Conservation (phyloP, 2,797 vertebrate genomes). For the Epinephelus malabaricus region DNA sequence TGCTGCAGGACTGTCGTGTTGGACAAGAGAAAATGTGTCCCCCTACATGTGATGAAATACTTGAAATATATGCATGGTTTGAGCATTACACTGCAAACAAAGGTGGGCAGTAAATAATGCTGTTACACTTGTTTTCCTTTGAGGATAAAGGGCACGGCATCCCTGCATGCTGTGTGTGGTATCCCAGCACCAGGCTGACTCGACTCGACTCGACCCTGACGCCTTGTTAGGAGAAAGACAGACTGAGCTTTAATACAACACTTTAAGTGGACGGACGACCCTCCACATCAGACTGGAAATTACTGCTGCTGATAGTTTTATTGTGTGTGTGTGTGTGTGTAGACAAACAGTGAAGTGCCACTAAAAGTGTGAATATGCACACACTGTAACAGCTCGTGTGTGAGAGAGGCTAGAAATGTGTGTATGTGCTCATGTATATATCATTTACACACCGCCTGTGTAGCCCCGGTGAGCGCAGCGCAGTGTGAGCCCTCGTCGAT, state of each 20-base stretch:
- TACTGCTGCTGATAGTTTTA: slow-evolving; percentile 41
- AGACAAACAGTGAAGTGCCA: slow-evolving; percentile 2
- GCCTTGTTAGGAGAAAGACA: slow-evolving; percentile 55
- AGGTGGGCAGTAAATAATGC: slow-evolving; percentile 46
- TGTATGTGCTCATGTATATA: slow-evolving; percentile 27
- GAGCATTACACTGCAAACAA: slow-evolving; percentile 19
- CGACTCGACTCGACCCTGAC: slow-evolving; percentile 1
- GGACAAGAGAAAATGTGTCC: neutral
- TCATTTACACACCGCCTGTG: slow-evolving; percentile 45
- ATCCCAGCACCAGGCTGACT: slow-evolving; percentile 53
- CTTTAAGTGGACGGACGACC: slow-evolving; percentile 35
- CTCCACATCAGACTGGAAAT: slow-evolving; percentile 58
- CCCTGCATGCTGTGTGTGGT: slow-evolving; percentile 48
- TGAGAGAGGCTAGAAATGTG: slow-evolving; percentile 15
- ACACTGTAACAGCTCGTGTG: slow-evolving; percentile 10
- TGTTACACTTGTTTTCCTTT: slow-evolving; percentile 32
- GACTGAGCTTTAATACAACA: slow-evolving; percentile 48
- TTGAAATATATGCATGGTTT: neutral
- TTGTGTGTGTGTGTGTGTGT: slow-evolving; percentile 22
- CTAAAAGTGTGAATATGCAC: slow-evolving; percentile 7
- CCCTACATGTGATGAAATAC: neutral
- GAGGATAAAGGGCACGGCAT: slow-evolving; percentile 46
- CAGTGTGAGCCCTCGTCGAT: slow-evolving; percentile 72
- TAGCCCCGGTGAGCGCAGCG: slow-evolving; percentile 72
- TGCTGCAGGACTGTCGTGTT: neutral